phyloP scores from a whole-genome alignment of 2,797 vertebrate genomes.

The Enteromius radiatus region DNA sequence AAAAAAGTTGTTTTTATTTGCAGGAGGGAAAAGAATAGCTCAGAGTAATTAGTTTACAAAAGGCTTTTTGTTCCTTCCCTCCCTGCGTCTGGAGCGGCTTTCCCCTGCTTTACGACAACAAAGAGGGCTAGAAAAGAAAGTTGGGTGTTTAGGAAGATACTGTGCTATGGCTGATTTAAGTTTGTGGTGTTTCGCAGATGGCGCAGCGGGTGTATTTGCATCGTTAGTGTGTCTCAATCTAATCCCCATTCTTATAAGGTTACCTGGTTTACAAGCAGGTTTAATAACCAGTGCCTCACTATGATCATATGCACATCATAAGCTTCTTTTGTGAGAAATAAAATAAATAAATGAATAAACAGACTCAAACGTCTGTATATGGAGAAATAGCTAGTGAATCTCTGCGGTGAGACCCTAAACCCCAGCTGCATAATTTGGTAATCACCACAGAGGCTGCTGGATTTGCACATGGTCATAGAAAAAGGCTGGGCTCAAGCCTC shows the following conservation, averaged over 20 bases:
- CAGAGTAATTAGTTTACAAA: constrained; percentile 68
- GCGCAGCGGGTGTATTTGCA: constrained; percentile 64
- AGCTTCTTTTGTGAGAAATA: constrained; percentile 67
- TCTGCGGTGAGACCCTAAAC: constrained; percentile 52
- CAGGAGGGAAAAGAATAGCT: constrained; percentile 58
- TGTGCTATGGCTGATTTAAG: constrained; percentile 63
- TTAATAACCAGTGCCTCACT: constrained; percentile 66
- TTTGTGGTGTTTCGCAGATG: constrained; percentile 59
- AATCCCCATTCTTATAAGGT: constrained; percentile 70
- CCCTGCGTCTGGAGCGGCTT: constrained; percentile 61
- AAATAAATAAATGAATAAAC: constrained; percentile 68
- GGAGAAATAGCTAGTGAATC: constrained; percentile 56
- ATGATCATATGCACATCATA: constrained; percentile 66
- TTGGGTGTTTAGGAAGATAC: constrained; percentile 66
- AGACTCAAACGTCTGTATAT: constrained; percentile 53
- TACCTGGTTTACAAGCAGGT: constrained; percentile 72
- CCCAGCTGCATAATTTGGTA: constrained; percentile 63
- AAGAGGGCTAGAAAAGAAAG: constrained; percentile 63
- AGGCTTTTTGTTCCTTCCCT: constrained; percentile 64
- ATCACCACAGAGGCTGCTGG: constrained; percentile 60
- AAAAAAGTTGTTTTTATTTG: constrained; percentile 42
- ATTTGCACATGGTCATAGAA: constrained; percentile 64
- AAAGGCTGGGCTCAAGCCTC: constrained; percentile 56
- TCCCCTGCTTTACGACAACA: constrained; percentile 63
- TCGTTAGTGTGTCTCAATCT: constrained; percentile 66